Base-by-base conservation (phyloP, 2,113 vertebrate genomes). In the Solea solea region DNA sequence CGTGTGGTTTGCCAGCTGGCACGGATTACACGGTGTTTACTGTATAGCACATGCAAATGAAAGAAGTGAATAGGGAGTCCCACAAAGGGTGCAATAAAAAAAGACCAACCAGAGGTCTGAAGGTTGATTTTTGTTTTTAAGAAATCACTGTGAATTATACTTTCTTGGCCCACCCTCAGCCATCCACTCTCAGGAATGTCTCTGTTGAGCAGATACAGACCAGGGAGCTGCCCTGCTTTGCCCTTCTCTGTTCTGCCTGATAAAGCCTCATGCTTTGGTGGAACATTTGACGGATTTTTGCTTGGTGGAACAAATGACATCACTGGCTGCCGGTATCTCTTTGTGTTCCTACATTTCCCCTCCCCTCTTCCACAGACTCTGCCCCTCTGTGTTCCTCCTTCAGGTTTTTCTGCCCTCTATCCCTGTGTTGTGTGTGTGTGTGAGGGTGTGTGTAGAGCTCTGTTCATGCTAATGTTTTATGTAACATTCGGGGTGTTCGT, bases 261-360 rank as follows among this genome's bases (percentile, higher is more conserved):
- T 89, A 90, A 90, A 85, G 76, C 74, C 78, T 78, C 50, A 67
- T 64, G 63, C 71, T 69, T 64, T 56, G 72, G 74, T 83, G 87
- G 86, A 89, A 89, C 86, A 87, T 90, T 86, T 89, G 87, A 89
- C 75, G 69, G 78, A 84, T 64, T 80, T 75, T 74, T 82, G 83
- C 86, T 77, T 87, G 74, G 76, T 86, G 91, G 91, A 94, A 93
- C 76, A 89, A 89, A 91, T 93, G 83, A 92, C 89, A 90, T 94
- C 91, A 93, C 72, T 62, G 72, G 60, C 83, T 86, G 64, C 9
- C 44, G 55, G 84, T 90, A 88, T 91, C 88, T 86, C 69, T 65
- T 52, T 85, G 81, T 88, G 65, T 82, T 78, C 59, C 16, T 59
- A 27, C 78, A 71, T 49, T 28, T 39, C 50, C 49, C 68, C 65